Evolutionary conservation across 2,113 vertebrate genomes (phyloP).

Genomic region (Microtus richardsoni): DNA sequence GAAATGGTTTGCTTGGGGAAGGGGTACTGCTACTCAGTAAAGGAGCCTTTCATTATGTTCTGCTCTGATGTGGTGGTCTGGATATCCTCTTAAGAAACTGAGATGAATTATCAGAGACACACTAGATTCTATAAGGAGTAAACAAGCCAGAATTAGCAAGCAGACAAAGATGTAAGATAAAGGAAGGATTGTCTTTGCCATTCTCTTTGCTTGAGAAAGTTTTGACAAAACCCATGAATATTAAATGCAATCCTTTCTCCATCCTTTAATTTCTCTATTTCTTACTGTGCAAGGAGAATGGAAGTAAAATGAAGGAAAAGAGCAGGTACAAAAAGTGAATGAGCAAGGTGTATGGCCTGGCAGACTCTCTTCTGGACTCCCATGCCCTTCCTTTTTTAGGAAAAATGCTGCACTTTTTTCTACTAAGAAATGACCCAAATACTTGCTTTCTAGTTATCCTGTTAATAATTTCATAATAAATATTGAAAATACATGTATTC

Average conservation of each 20-base stretch:
- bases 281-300: not conserved
- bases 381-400: not conserved
- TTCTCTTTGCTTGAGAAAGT: not conserved
- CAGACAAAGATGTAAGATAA: not conserved
- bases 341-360: not conserved
- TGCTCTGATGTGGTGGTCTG: not conserved
- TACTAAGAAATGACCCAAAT: not conserved
- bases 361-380: not conserved
- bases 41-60: not conserved
- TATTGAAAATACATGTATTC: not conserved
- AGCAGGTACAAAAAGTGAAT: not conserved
- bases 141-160: not conserved
- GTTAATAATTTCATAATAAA: not conserved
- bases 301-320: not conserved
- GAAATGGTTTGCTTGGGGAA: not conserved
- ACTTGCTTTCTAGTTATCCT: not conserved
- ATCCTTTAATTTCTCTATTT: not conserved
- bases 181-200: not conserved
- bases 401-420: fast-evolving
- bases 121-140: fast-evolving
- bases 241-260: not conserved
- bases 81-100: not conserved
- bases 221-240: not conserved
- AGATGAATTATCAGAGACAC: not conserved
- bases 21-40: too few relatives aligned